Base-by-base conservation (phyloP, 2,888 invertebrate species). In the Eremobia ochroleuca region DNA sequence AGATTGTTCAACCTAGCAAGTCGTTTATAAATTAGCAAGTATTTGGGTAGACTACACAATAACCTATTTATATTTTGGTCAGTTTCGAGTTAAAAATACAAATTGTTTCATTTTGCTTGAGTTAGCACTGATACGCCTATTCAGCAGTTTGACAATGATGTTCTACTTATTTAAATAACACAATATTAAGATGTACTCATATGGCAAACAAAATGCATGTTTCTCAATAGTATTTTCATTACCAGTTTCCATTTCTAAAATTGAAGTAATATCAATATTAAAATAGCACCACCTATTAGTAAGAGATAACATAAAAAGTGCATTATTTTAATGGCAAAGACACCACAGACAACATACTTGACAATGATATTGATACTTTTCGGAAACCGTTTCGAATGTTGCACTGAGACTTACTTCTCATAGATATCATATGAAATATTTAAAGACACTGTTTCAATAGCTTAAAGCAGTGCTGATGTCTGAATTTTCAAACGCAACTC, bases 1-100 rank as follows among this genome's bases (percentile, higher is more conserved):
- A 94, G 94, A 94, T 90, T 91, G 91, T 91, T 91, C 90, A 93
- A 94, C 95, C 94, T 94, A 94, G 94, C 92, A 89, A 90, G 83
- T 85, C 79, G 21, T 58, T 69, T 64, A 76, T 59, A 82, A 72
- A 74, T 66, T 34, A 82, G 11, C n/a, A 31, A 76, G 34, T 64
- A 79, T 40, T 37, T 11, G 4, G n/a, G 21, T 43, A 64, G 13
- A 62, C n/a, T 73, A 49, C 55, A 68, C n/a, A 55, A 34, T 71
- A 52, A 21, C 21, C 43, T 79, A 68, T 46, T 46, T 18, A 74
- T 40, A 74, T 69, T 69, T 83, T 79, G 75, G 82, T 75, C 72
- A 74, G 55, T 65, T 65, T 71, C 6, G 5, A 68, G 58, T 66
- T 69, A 61, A 59, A 69, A 73, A 72, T 76, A 65, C 62, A 59